phyloP scores from a whole-genome alignment of 2,888 invertebrate genomes.

The Cenopis cana region DNA sequence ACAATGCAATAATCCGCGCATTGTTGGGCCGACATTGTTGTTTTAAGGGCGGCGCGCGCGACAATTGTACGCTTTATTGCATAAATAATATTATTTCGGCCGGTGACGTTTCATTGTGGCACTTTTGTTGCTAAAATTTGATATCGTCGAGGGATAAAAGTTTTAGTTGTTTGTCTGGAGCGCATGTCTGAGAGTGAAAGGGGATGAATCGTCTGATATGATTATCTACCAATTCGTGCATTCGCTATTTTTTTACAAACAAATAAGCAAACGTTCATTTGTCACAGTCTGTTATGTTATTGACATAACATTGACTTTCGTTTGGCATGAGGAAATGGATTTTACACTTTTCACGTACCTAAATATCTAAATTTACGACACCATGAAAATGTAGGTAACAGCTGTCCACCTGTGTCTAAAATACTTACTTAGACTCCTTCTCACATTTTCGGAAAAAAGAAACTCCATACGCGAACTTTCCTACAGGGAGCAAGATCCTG shows the following conservation, averaged over 20 bases:
- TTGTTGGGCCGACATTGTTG: slow-evolving; percentile 85
- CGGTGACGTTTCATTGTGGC: slow-evolving; percentile 74
- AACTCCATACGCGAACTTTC: no score
- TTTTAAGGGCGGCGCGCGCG: slow-evolving; percentile 81
- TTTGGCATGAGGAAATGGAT: background rate
- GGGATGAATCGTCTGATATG: slow-evolving; percentile 6
- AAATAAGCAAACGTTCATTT: background rate
- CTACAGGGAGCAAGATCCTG: no score
- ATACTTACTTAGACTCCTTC: no score
- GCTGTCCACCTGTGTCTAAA: no score
- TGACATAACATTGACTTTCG: background rate
- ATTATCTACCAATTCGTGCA: background rate
- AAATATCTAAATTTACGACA: background rate
- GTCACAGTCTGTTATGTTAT: background rate
- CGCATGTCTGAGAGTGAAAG: background rate
- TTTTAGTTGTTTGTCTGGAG: slow-evolving; percentile 30
- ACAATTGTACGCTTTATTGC: slow-evolving; percentile 84
- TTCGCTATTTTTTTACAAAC: background rate
- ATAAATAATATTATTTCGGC: slow-evolving; percentile 84
- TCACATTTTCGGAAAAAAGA: no score
- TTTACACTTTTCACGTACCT: no score
- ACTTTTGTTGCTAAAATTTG: slow-evolving; percentile 67
- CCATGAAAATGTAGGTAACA: no score
- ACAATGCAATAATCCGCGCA: slow-evolving; percentile 86
- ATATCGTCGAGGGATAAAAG: slow-evolving; percentile 51